Percentiles rank a stretch among this genome's conserved stretches.
Conservation (phyloP, 1,140 invertebrate genomes). For the Muscidifurax raptorellus region DNA sequence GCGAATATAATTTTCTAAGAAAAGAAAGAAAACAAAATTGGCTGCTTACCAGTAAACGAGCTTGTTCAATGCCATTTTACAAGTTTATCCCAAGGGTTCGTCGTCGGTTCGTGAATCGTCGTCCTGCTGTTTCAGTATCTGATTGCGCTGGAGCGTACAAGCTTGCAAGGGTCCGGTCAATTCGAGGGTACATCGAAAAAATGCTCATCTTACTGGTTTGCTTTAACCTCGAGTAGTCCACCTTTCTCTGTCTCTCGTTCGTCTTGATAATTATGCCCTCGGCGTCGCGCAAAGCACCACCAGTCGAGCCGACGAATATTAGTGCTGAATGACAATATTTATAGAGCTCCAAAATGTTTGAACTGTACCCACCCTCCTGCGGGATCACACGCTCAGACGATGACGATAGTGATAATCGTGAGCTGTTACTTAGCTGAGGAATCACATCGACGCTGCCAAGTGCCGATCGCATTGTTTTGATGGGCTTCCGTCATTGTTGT, state of each 20-base stretch:
- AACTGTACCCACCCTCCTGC: neutral
- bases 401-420: neutral
- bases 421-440: neutral
- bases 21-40: neutral
- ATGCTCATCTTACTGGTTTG: slow-evolving; percentile 5
- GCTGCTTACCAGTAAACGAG: slow-evolving; percentile 68
- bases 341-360: slow-evolving; percentile 3
- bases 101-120: neutral
- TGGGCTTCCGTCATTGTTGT: slow-evolving; percentile 23
- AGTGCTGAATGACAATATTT: neutral
- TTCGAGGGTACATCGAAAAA: neutral
- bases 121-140: neutral
- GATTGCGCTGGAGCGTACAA: neutral
- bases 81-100: neutral
- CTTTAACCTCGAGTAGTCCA: slow-evolving; percentile 9
- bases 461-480: slow-evolving; percentile 27
- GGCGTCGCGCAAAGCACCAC: too few species aligned
- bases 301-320: too few species aligned
- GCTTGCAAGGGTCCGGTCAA: neutral
- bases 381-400: neutral
- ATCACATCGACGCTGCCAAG: neutral
- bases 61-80: slow-evolving; percentile 65
- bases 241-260: neutral
- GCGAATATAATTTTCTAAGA: neutral
- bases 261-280: too few species aligned